Base-by-base conservation (phyloP, 2,888 invertebrate genomes). In the Dolichomitus sp. region DNA sequence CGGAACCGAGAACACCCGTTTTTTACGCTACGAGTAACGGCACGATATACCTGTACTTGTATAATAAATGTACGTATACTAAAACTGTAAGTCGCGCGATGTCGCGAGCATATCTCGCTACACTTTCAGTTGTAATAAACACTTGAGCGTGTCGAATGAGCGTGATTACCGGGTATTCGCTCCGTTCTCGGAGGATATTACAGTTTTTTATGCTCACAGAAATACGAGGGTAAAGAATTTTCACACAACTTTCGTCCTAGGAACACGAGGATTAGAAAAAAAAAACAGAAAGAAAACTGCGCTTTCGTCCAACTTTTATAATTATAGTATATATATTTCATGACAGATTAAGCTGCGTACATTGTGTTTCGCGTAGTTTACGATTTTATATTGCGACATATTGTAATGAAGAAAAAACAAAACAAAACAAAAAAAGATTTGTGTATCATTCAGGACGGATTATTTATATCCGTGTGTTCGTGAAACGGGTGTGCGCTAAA, bases 1-100 rank as follows among this genome's bases (percentile, higher is more conserved):
- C 83, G 75, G 79, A 86, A 57, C 48, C 81, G 85, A 85, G 81
- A 81, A 85, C 86, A 50, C 59, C 61, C 73, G 73, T 59, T 68
- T 77, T 69, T 48, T 74, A 74, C 48, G 45, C 73, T 45, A 73
- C 37, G 63, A 79, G 42, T 45, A 70, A 81, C 59, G 59, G 65
- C 81, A 61, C 77, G 81, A 77, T 61, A 81, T 72, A 73, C 59
- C 48, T 63, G 66, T 70, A 75, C 30, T 77, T 68, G 61, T 81
- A 50, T 61, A 54, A 63, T 75, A 65, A 82, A 79, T 79, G 69
- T 79, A 73, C 72, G 72, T 73, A 30, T 66, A 66, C 11, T 48
- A 65, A 37, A 42, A 72, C 66, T 73, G 70, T 81, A 50, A 66
- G 33, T 69, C 37, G 63, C 69, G 63, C 33, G 23, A 42, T 57